These are phyloP conservation scores for Lycophotia porphyrea DNA, from an alignment of 2,888 invertebrate species.

Conservation along the genomic window DNA sequence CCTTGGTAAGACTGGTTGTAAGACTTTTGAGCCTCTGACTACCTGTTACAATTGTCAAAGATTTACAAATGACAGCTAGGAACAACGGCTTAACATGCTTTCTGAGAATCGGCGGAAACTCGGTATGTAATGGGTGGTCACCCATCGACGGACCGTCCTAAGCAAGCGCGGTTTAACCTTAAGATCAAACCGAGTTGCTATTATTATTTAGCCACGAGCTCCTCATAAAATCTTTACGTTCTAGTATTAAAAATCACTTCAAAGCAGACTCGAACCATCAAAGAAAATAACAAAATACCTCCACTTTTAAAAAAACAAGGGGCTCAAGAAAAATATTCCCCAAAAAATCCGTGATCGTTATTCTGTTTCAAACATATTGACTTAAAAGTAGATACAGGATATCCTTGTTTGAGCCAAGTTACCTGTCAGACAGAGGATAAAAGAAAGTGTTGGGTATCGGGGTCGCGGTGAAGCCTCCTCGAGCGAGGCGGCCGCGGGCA, in stretches of 20 bases:
- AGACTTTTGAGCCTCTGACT: too few species aligned
- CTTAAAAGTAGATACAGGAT: slow-evolving; percentile 71
- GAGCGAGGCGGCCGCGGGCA: slow-evolving; percentile 68
- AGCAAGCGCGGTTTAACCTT: too few species aligned
- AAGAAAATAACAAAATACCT: slow-evolving; percentile 26
- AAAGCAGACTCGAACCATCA: background rate
- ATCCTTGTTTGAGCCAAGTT: slow-evolving; percentile 71
- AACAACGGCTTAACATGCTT: too few species aligned
- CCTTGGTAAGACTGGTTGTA: too few species aligned
- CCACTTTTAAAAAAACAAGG: slow-evolving; percentile 14
- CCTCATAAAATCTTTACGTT: background rate
- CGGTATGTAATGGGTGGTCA: too few species aligned
- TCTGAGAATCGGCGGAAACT: too few species aligned
- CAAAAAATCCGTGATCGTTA: slow-evolving; percentile 44
- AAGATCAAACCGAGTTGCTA: too few species aligned
- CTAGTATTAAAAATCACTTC: background rate
- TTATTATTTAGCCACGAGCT: too few species aligned
- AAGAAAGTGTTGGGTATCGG: slow-evolving; percentile 73
- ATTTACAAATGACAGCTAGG: too few species aligned
- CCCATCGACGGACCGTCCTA: too few species aligned
- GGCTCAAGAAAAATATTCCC: slow-evolving; percentile 6
- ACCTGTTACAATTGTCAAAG: too few species aligned
- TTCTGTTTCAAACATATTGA: slow-evolving; percentile 68
- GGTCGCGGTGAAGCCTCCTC: slow-evolving; percentile 74
- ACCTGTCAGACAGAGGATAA: slow-evolving; percentile 75